These are phyloP conservation scores for Ceratitis capitata DNA, from an alignment of 1,140 invertebrate genomes.

Conservation along the genomic window DNA sequence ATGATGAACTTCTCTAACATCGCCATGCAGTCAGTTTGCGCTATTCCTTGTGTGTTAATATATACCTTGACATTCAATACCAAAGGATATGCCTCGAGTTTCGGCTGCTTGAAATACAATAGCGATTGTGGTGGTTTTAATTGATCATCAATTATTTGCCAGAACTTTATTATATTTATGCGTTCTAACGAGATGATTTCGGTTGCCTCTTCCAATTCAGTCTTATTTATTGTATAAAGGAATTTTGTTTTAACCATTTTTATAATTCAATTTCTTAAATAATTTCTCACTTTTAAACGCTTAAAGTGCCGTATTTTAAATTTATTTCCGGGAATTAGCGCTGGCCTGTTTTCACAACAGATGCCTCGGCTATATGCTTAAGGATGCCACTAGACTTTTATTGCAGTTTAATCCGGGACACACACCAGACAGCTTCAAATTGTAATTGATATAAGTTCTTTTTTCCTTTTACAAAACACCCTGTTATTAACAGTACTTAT, in stretches of 20 bases:
- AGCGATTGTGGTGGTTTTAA: neutral
- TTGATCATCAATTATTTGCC: neutral
- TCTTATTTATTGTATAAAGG: neutral
- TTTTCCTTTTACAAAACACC: no score
- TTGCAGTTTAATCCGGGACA: no score
- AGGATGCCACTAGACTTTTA: no score
- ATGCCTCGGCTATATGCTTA: neutral
- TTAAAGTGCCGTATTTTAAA: no score
- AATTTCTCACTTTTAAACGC: no score
- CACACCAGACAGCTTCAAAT: no score
- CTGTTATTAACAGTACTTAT: no score
- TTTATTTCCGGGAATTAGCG: neutral
- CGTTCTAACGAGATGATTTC: neutral
- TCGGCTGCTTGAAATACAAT: neutral
- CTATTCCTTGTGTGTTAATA: no score
- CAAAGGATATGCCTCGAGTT: neutral
- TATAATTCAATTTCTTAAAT: neutral
- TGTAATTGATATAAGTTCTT: no score
- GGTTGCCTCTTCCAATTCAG: neutral
- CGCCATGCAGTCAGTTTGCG: no score
- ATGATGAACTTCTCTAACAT: no score
- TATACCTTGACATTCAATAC: no score
- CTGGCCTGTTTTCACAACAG: neutral
- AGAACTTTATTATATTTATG: neutral
- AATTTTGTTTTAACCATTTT: neutral